Evolutionary conservation across 2,113 vertebrate genomes (phyloP).

Genomic region (Gavialis gangeticus): DNA sequence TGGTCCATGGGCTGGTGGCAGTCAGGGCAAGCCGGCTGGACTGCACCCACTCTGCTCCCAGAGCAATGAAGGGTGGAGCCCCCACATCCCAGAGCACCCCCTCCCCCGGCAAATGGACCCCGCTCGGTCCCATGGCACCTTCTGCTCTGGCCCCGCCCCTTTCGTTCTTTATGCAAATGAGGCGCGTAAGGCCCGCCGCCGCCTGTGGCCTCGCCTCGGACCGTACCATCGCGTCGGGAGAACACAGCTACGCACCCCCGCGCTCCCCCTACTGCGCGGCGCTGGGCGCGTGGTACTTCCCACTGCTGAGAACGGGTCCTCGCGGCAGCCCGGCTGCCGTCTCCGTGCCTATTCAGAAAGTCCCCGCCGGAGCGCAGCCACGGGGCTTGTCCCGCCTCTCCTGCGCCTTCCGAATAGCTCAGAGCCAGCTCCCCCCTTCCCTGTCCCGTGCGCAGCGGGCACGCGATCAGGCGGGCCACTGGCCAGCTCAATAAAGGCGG

Average conservation of each 20-base stretch:
- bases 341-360: not conserved
- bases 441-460: rapidly evolving
- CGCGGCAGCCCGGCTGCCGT: too few species aligned
- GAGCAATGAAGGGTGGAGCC: too few species aligned
- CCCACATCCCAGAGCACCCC: too few species aligned
- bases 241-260: rapidly evolving
- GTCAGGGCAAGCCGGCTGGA: too few species aligned
- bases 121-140: rapidly evolving
- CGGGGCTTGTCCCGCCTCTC: rapidly evolving
- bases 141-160: rapidly evolving
- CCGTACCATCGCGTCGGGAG: rapidly evolving
- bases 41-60: too few species aligned
- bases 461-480: rapidly evolving
- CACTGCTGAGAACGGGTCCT: rapidly evolving
- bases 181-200: too few species aligned
- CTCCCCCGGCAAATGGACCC: rapidly evolving
- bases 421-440: rapidly evolving
- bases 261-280: rapidly evolving
- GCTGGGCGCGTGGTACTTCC: rapidly evolving
- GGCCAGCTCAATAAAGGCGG: not conserved
- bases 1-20: too few species aligned
- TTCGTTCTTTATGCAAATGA: rapidly evolving
- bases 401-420: rapidly evolving
- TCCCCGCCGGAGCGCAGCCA: rapidly evolving
- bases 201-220: rapidly evolving